These are phyloP conservation scores for Nibea albiflora DNA, from an alignment of 2,113 vertebrate genomes.

Conservation along the genomic window DNA sequence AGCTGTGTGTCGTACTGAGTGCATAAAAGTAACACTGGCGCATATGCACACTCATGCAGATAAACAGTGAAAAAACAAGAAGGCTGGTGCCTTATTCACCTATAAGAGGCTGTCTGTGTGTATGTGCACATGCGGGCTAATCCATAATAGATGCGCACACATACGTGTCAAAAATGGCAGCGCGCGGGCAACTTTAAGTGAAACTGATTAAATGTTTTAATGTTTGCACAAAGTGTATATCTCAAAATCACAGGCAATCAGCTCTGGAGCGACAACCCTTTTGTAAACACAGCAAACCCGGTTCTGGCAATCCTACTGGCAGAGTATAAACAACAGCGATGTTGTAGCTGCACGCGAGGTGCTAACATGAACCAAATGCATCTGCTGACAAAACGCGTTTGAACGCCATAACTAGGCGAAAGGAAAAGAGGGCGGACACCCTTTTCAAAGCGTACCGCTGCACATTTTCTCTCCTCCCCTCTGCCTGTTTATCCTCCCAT, in stretches of 20 bases:
- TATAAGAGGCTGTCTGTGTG: slow-evolving; percentile 6
- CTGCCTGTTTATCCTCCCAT: slow-evolving; percentile 77
- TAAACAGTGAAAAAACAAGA: neutral
- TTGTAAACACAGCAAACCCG: slow-evolving; percentile 20
- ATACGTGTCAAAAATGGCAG: neutral
- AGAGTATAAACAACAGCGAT: slow-evolving; percentile 29
- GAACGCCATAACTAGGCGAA: slow-evolving; percentile 30
- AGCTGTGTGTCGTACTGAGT: slow-evolving; percentile 26
- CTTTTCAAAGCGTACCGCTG: slow-evolving; percentile 32
- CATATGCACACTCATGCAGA: slow-evolving; percentile 31
- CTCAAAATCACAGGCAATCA: slow-evolving; percentile 37
- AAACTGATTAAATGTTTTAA: slow-evolving; percentile 26
- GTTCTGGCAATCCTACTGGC: slow-evolving; percentile 32
- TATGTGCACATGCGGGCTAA: neutral
- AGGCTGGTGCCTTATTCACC: neutral
- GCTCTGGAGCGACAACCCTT: slow-evolving; percentile 3
- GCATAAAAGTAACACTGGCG: slow-evolving; percentile 27
- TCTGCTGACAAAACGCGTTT: slow-evolving; percentile 37
- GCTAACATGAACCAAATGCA: slow-evolving; percentile 51
- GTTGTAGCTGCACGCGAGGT: slow-evolving; percentile 25
- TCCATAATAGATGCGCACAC: neutral
- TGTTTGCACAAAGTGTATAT: slow-evolving; percentile 23
- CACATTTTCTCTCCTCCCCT: slow-evolving; percentile 51
- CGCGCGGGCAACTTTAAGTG: slow-evolving; percentile 1
- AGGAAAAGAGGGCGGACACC: slow-evolving; percentile 35